phyloP scores from a whole-genome alignment of 2,888 invertebrate species.

The Brenthis ino region DNA sequence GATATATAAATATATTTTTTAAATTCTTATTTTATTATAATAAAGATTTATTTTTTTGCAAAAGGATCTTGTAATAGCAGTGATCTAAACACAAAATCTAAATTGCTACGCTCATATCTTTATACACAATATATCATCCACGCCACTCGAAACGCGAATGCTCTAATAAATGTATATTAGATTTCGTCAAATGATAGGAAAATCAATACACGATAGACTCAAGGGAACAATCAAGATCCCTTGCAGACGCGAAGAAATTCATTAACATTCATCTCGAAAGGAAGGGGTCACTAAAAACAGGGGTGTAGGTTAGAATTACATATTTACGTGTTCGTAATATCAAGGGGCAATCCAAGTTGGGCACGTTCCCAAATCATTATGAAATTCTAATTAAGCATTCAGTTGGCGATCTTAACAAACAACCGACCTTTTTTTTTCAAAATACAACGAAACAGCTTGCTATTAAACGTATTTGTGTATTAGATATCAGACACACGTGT shows the following conservation, averaged over 20 bases:
- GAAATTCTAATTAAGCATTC: conserved; percentile 60
- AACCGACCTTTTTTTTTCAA: conserved; percentile 1
- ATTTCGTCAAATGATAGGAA: conserved; percentile 28
- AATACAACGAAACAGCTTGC: conserved; percentile 5
- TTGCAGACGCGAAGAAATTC: conserved; percentile 30
- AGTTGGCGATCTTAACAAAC: conserved; percentile 47
- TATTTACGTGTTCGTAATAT: conserved; percentile 60
- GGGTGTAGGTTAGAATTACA: conserved; percentile 49
- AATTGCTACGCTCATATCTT: no score
- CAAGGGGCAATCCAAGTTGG: conserved; percentile 48
- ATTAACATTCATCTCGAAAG: conserved; percentile 35
- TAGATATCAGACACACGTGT: neutral
- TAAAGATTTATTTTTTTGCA: no score
- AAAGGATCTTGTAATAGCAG: no score
- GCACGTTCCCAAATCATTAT: conserved; percentile 55
- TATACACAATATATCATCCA: neutral
- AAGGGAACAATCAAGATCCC: conserved; percentile 28
- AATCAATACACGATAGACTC: conserved; percentile 31
- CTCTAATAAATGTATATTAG: conserved; percentile 22
- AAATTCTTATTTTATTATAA: no score
- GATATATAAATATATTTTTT: no score
- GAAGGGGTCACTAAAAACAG: conserved; percentile 39
- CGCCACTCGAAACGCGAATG: neutral
- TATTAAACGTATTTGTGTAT: neutral
- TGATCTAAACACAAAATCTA: no score